Conservation (phyloP, 53 echinoderm and acorn worm genomes). For the Zoroaster sp. region DNA sequence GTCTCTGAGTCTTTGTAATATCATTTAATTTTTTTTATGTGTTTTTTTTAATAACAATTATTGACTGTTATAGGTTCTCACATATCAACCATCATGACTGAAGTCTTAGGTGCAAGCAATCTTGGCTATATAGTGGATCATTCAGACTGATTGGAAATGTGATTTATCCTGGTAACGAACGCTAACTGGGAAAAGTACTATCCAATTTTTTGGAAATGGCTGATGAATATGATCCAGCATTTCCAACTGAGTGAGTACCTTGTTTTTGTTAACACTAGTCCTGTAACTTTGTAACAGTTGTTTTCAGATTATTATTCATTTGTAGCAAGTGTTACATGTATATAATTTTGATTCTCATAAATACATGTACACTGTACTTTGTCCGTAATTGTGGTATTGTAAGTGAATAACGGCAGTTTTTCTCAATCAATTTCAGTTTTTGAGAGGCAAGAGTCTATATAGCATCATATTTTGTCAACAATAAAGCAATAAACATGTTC, state of each 20-base stretch:
- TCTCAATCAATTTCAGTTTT: no score
- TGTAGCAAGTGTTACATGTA: no score
- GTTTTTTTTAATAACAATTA: neutral
- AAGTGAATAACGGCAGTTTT: no score
- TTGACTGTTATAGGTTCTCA: neutral
- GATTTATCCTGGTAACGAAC: neutral
- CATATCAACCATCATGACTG: neutral
- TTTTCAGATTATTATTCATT: no score
- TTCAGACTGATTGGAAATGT: neutral
- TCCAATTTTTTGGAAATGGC: conserved; percentile 57
- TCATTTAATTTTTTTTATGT: neutral
- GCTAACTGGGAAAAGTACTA: neutral
- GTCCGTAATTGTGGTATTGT: no score
- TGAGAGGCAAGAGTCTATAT: no score
- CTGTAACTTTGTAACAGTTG: no score
- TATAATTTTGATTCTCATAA: no score
- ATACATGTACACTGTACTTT: no score
- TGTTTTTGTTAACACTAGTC: neutral
- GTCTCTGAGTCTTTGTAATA: neutral
- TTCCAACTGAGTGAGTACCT: conserved; percentile 87
- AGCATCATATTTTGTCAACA: no score
- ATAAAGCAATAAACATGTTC: no score
- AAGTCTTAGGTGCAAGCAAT: neutral
- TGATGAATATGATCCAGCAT: conserved; percentile 85
- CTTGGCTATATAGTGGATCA: neutral